Percentiles rank a stretch among this genome's conserved stretches.
Evolutionary conservation across 2,797 vertebrate species (phyloP).

Genomic region (Paedocypris micromegethes): DNA sequence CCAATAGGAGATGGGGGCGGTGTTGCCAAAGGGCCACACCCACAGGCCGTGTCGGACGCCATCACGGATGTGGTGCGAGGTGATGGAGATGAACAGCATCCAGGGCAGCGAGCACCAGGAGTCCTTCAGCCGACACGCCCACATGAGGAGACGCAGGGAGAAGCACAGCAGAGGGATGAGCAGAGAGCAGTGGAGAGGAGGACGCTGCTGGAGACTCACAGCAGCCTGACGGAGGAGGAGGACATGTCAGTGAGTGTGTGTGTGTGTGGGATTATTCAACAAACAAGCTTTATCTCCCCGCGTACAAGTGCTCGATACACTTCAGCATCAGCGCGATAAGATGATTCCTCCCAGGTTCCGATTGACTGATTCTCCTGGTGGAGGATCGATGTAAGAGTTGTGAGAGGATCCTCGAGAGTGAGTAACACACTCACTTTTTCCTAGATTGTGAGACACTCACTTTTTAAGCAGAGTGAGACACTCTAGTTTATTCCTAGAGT

Average conservation of each 20-base stretch:
- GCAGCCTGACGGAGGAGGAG: constrained; percentile 72
- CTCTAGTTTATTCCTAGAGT: too few species aligned
- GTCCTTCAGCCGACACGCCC: constrained; percentile 84
- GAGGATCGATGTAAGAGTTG: too few species aligned
- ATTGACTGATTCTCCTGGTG: too few species aligned
- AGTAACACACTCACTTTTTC: too few species aligned
- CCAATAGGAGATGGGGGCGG: constrained; percentile 88
- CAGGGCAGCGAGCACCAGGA: constrained; percentile 94
- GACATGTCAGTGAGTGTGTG: background rate
- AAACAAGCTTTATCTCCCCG: too few species aligned
- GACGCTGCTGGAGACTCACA: constrained; percentile 80
- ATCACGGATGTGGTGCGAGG: constrained; percentile 89
- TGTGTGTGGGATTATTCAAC: too few species aligned
- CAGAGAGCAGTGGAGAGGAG: constrained; percentile 89
- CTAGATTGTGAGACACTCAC: too few species aligned
- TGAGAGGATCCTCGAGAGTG: too few species aligned
- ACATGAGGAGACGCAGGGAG: constrained; percentile 81
- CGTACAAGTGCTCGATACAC: too few species aligned
- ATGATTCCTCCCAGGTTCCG: too few species aligned
- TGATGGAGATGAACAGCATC: constrained; percentile 92
- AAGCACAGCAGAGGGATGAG: constrained; percentile 83
- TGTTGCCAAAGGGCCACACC: constrained; percentile 91
- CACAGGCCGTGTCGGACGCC: constrained; percentile 89
- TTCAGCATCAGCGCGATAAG: too few species aligned
- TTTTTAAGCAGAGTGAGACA: too few species aligned